phyloP scores from a whole-genome alignment of 2,113 vertebrate species.

The Crypturellus undulatus region DNA sequence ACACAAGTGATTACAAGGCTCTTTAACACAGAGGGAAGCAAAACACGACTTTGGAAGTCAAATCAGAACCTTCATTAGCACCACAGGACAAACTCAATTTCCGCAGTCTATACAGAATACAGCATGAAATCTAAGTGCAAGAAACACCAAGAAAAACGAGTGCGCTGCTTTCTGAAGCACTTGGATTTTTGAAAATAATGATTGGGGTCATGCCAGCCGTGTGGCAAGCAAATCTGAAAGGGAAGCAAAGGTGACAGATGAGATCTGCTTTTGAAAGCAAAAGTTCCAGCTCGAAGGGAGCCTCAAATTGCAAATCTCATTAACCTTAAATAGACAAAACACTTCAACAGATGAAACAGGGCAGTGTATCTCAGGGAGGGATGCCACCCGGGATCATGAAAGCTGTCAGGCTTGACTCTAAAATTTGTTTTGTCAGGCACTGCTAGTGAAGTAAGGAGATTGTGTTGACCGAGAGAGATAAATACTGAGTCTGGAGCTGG shows the following conservation, averaged over 20 bases:
- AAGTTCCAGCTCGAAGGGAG: neutral
- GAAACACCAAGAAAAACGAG: neutral
- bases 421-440: constrained; percentile 34
- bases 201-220: neutral
- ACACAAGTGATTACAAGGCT: neutral
- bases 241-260: neutral
- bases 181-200: neutral
- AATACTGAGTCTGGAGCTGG: neutral
- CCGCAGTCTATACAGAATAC: neutral
- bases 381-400: neutral
- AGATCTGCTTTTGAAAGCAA: constrained; percentile 20
- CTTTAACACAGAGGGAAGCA: neutral
- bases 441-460: neutral
- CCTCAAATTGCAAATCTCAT: constrained; percentile 27
- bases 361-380: neutral
- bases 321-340: neutral
- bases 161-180: neutral
- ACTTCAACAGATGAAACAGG: neutral
- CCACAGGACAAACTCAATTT: neutral
- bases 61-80: neutral
- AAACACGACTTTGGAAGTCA: neutral
- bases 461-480: neutral
- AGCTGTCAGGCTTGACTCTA: neutral
- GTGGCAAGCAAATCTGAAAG: neutral
- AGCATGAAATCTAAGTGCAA: neutral